A percentile compares a stretch with the other conserved stretches of the same genome.
Conservation (phyloP, 2,113 vertebrate genomes). For the Oncorhynchus kisutch region DNA sequence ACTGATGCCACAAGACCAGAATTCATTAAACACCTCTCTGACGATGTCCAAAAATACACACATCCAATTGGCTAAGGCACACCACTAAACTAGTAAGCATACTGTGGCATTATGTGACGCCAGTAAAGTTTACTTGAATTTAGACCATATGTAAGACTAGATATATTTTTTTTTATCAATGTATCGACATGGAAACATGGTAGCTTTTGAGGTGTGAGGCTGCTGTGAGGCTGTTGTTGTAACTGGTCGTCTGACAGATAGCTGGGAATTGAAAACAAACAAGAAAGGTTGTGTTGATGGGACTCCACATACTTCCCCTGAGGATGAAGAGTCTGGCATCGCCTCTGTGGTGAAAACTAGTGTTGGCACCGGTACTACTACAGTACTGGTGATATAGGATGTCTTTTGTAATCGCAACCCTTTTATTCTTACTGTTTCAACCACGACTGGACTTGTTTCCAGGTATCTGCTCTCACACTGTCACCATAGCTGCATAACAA, state of each 20-base stretch:
- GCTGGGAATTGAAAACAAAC: not conserved
- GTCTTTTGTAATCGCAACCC: not conserved
- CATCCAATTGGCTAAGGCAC: too few species aligned
- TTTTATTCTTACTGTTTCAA: slow-evolving; percentile 22
- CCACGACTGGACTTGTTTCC: slow-evolving; percentile 20
- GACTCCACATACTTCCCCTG: not conserved
- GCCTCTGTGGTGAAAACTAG: slow-evolving; percentile 19
- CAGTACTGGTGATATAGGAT: slow-evolving; percentile 9
- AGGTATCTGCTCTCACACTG: slow-evolving; percentile 36
- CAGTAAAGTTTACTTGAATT: too few species aligned
- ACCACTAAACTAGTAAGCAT: not conserved
- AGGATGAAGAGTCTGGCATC: not conserved
- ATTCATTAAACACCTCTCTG: slow-evolving; percentile 51
- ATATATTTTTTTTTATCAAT: too few species aligned
- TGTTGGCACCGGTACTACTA: slow-evolving; percentile 18
- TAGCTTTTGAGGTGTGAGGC: not conserved
- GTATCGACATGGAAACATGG: too few species aligned
- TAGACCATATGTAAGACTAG: not conserved
- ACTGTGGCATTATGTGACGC: not conserved
- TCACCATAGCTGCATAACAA: slow-evolving; percentile 65
- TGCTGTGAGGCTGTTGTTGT: not conserved
- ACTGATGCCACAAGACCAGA: slow-evolving; percentile 39
- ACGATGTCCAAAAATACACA: slow-evolving; percentile 3
- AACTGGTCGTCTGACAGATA: not conserved
- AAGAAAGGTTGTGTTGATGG: slow-evolving; percentile 16